Percentiles rank a stretch among this genome's conserved stretches.
These are phyloP conservation scores for Ceyx margarethae DNA, from an alignment of 2,113 vertebrate species.

Conservation along the genomic window DNA sequence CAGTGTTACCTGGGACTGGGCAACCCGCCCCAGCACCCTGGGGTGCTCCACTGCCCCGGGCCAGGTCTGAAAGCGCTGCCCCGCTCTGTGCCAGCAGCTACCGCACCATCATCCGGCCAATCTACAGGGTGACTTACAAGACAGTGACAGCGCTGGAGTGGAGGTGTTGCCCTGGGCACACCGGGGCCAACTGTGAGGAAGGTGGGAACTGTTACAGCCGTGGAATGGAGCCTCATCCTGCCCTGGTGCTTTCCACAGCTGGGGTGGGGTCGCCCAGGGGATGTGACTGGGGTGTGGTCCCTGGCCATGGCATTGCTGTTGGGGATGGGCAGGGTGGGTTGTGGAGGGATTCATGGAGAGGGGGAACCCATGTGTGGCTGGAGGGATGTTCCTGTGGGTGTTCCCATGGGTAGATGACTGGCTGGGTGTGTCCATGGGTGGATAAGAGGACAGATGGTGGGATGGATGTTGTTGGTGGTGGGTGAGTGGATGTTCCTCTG, in stretches of 20 bases:
- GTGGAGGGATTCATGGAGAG: too few relatives aligned
- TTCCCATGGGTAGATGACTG: not conserved
- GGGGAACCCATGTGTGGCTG: not conserved
- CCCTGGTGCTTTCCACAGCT: fast-evolving
- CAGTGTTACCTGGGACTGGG: not conserved
- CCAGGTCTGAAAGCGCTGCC: not conserved
- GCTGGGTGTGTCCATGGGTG: too few relatives aligned
- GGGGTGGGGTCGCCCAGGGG: not conserved
- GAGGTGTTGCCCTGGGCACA: constrained; percentile 91
- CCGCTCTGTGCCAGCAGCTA: constrained; percentile 79
- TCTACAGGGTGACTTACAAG: constrained; percentile 89
- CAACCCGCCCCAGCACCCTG: not conserved
- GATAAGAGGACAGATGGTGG: too few relatives aligned
- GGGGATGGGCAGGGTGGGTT: not conserved
- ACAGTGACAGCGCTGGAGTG: constrained; percentile 89
- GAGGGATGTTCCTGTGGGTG: too few relatives aligned
- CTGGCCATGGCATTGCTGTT: fast-evolving
- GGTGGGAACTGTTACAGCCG: constrained; percentile 64
- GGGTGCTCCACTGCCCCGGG: not conserved
- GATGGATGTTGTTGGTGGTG: not conserved
- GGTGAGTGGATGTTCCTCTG: fast-evolving
- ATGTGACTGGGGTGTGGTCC: not conserved
- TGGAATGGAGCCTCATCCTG: not conserved
- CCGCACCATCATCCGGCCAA: constrained; percentile 84
- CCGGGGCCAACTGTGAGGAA: constrained; percentile 84